Evolutionary conservation across 92 coral and sea anemone genomes (phyloP).

Genomic region (Umimayanthus kanabou): DNA sequence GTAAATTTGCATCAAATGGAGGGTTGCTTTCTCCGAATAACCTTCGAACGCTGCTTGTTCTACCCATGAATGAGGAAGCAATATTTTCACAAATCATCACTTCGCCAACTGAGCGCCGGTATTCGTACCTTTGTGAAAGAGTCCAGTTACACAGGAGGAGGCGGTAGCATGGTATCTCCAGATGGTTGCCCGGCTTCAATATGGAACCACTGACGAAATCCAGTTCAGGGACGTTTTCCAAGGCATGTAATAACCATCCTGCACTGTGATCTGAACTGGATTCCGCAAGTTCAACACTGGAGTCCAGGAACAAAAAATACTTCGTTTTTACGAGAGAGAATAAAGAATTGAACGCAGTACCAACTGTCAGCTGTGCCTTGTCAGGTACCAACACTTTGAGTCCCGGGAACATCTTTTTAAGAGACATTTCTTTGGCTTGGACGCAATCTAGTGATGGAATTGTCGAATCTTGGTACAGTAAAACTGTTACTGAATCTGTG

Average conservation of each 20-base stretch:
- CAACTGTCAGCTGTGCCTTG: background rate
- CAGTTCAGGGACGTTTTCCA: slow-evolving; percentile 54
- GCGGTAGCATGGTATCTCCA: slow-evolving; percentile 61
- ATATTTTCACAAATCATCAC: slow-evolving; percentile 73
- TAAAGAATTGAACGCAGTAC: slow-evolving; percentile 31
- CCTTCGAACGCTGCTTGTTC: slow-evolving; percentile 35
- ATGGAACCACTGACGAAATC: slow-evolving; percentile 75
- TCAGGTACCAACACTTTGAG: background rate
- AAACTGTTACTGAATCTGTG: background rate
- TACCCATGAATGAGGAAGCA: slow-evolving; percentile 69
- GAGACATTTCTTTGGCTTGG: background rate
- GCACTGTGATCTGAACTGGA: slow-evolving; percentile 49
- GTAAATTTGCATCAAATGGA: slow-evolving; percentile 53
- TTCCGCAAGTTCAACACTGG: slow-evolving; percentile 30
- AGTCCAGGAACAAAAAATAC: slow-evolving; percentile 59
- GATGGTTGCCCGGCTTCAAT: slow-evolving; percentile 28
- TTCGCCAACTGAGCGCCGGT: slow-evolving; percentile 61
- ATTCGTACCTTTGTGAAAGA: slow-evolving; percentile 49
- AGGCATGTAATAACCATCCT: slow-evolving; percentile 51
- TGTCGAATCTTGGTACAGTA: slow-evolving; percentile 2
- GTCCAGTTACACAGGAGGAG: slow-evolving; percentile 45
- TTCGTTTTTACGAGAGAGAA: slow-evolving; percentile 47
- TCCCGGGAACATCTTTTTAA: background rate
- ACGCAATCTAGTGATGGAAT: background rate
- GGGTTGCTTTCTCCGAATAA: slow-evolving; percentile 9